Base-by-base conservation (phyloP, 2,113 vertebrate genomes). In the Ardeotis arabs region DNA sequence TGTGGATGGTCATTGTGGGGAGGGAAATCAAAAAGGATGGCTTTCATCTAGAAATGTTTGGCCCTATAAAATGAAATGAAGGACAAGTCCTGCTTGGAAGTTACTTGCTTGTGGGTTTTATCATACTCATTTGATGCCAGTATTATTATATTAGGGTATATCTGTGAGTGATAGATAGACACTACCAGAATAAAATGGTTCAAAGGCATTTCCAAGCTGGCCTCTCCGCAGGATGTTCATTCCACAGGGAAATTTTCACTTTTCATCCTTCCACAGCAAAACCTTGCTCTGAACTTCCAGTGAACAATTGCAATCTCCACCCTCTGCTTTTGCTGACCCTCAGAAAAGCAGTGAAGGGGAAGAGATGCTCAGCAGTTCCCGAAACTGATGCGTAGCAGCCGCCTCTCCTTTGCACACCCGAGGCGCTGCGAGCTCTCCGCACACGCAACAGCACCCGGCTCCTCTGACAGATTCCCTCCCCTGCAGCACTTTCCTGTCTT, bases 181-280 rank as follows among this genome's bases (percentile, higher is more conserved):
- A 9, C 29, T 20, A 15, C 20, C 45, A 35, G 53, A 58, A 90
- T 28, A 10, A 79, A 94, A 33, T 5, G 69, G 27, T 45, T 94
- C 63, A 62, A 97, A 93, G 79, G 29, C 29, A 58, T 77, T 95
- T 92, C 83, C 64, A 88, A 87, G 35, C n/a, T 77, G 72, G 5
- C 8, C 2, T 87, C 60, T 63, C 9, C 10, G 25, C 0, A 1
- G 62, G 58, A 84, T 1, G 1, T 45, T 68, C 49, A 45, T 63
- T 69, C 60, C 21, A 13, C 0, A 0, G 33, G 39, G 47, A 76
- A 84, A 56, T 25, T 59, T 56, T 47, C 28, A 14, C 33, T 89
- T 93, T 70, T 81, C 39, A 62, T 67, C 31, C 35, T 55, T 73
- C 50, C 55, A 58, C 27, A 50, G 75, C 21, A 70, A 86, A 90